Evolutionary conservation across 2,888 invertebrate genomes (phyloP), one percentile per base, ranked within the genome.

Genomic region (Drosophila helvetica): DNA sequence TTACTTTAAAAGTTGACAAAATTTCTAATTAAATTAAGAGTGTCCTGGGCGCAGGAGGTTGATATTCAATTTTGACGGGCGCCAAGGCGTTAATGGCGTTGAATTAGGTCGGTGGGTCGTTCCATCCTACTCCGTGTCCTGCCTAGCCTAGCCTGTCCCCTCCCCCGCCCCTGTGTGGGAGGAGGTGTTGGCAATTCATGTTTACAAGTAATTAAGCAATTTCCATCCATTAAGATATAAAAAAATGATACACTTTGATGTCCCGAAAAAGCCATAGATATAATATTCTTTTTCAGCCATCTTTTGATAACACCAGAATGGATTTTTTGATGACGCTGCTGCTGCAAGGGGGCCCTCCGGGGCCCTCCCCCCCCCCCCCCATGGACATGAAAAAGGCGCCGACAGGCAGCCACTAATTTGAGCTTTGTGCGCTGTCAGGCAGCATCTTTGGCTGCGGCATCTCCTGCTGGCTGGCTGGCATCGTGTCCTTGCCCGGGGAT

Each of bases 121-220:
- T 33, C 43, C 10, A 30, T 9, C 30, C 30, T 2, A 9, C 9
- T 10, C 30, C 9, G 27, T 27, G 27, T 27, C 27, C 3, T 27
- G 9, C 27, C 8, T 10, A 3, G 33, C 33, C 33, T 4, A 12
- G 10, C 33, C 12, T 33, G 33, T 33, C 12, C 65, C 52, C 53
- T 65, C 66, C 42, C 65, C 61, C 18, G 25, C 46, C 62, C 48
- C 52, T 18, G 43, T 8, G 33, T 22, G 46, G 43, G 59, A 84
- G 77, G 85, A 84, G 79, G 85, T 77, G 82, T 86, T 78, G 79
- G 65, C 79, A 87, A 81, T 77, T 87, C 83, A 84, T 87, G 86
- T 84, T 84, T 87, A 87, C 83, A 84, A 87, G 77, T 85, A 87
- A 84, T 84, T 84, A 87, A 76, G 80, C 83, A 83, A 82, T 86